phyloP scores from a whole-genome alignment of 2,113 vertebrate genomes.

The Australoheros scitulus region DNA sequence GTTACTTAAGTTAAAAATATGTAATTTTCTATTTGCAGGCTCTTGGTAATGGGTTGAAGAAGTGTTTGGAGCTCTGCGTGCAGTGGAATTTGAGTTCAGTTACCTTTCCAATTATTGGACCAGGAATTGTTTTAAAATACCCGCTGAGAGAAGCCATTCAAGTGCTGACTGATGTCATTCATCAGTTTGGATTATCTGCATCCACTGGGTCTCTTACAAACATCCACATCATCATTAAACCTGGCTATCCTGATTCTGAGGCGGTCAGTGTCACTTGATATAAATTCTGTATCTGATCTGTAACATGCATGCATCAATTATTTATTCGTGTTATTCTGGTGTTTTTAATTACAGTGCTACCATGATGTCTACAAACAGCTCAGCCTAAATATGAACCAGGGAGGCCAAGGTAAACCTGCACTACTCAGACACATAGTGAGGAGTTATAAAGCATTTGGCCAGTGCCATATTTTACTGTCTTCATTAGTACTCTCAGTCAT shows the following conservation, averaged over 20 bases:
- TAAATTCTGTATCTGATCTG: not conserved
- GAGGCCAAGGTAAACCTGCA: conserved; percentile 44
- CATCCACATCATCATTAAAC: conserved; percentile 66
- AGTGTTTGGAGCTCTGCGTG: conserved; percentile 58
- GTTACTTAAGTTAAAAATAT: too few relatives aligned
- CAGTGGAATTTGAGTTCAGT: conserved; percentile 44
- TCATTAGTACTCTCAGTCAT: not conserved
- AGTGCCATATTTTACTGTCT: not conserved
- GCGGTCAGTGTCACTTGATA: conserved; percentile 30
- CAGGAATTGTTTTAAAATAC: conserved; percentile 46
- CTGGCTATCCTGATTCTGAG: conserved; percentile 40
- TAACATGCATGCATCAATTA: not conserved
- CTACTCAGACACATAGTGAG: not conserved
- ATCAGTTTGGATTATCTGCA: conserved; percentile 38
- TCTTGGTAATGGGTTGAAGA: conserved; percentile 41
- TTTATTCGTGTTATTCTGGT: not conserved
- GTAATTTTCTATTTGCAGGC: conserved; percentile 28
- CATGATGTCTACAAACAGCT: conserved; percentile 40
- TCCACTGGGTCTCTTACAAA: conserved; percentile 25
- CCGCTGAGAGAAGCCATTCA: conserved; percentile 41
- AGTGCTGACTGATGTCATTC: conserved; percentile 55
- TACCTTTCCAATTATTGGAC: conserved; percentile 71
- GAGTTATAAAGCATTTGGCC: too few relatives aligned
- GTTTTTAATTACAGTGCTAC: conserved; percentile 51
- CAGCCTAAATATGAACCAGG: conserved; percentile 42